Percentiles rank a stretch among this genome's conserved stretches.
Evolutionary conservation across 2,797 vertebrate species (phyloP).

Genomic region (Crenichthys baileyi): DNA sequence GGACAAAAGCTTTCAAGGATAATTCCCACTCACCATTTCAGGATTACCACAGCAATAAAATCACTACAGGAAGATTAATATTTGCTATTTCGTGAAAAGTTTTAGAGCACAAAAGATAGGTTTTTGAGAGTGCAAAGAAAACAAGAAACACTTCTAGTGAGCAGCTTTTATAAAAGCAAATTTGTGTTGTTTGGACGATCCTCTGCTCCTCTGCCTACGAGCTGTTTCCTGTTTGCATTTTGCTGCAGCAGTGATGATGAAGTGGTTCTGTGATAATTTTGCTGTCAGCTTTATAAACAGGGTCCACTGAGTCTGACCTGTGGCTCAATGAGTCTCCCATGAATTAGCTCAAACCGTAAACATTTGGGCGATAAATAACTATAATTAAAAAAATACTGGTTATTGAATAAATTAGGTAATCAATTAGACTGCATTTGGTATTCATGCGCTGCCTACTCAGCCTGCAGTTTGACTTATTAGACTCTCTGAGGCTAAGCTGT

Average conservation of each 20-base stretch:
- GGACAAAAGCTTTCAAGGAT: neutral
- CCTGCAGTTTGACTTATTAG: constrained; percentile 80
- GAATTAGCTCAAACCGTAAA: constrained; percentile 71
- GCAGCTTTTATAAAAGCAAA: constrained; percentile 3
- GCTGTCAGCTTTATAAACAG: constrained; percentile 68
- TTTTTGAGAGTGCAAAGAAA: neutral
- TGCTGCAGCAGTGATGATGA: constrained; percentile 48
- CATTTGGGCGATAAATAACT: constrained; percentile 78
- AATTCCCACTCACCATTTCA: neutral
- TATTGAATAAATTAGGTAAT: constrained; percentile 84
- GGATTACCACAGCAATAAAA: neutral
- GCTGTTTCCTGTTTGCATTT: neutral
- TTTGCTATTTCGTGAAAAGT: neutral
- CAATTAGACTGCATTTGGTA: constrained; percentile 82
- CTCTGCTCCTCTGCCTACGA: neutral
- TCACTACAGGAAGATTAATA: neutral
- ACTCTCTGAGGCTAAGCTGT: constrained; percentile 43
- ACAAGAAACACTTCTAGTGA: neutral
- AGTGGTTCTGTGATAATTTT: constrained; percentile 59
- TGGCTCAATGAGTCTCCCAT: constrained; percentile 60
- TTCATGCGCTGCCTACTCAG: constrained; percentile 79
- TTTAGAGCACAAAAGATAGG: neutral
- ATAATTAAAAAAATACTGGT: constrained; percentile 76
- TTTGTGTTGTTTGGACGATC: neutral
- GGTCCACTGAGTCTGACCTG: constrained; percentile 64